Conservation (phyloP, 2,888 invertebrate species). For the Isoperla grammatica region DNA sequence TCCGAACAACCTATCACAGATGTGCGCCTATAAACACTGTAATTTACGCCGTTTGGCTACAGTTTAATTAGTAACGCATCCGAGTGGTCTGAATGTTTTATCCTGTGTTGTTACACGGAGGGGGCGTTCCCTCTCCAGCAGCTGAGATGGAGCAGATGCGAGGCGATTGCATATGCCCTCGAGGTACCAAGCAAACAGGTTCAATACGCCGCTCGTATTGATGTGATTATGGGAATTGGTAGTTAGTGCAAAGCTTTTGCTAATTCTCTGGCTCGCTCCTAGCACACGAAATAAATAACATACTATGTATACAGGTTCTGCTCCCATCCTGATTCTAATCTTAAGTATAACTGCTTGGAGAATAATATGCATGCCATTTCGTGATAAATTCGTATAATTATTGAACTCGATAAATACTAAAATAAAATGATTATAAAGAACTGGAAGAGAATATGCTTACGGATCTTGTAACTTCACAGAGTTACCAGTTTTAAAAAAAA, state of each 20-base stretch:
- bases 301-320: too few relatives aligned
- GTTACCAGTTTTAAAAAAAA: too few relatives aligned
- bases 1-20: not conserved
- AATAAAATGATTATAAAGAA: too few relatives aligned
- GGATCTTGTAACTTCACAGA: too few relatives aligned
- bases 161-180: conserved; percentile 7
- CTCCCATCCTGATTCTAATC: too few relatives aligned
- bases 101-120: not conserved
- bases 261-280: not conserved
- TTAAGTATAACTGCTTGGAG: too few relatives aligned
- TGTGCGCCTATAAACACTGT: conserved; percentile 16
- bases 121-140: not conserved
- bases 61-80: conserved; percentile 13
- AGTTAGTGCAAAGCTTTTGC: not conserved
- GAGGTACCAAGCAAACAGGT: conserved; percentile 11
- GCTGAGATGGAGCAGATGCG: not conserved
- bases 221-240: not conserved
- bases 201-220: conserved; percentile 1
- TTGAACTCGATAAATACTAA: too few relatives aligned
- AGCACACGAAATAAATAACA: not conserved
- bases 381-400: too few relatives aligned
- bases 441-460: too few relatives aligned
- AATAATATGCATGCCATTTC: too few relatives aligned
- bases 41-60: conserved; percentile 8
- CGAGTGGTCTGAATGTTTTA: not conserved